phyloP scores from a whole-genome alignment of 2,888 invertebrate species.

The Dendrolimus pini region DNA sequence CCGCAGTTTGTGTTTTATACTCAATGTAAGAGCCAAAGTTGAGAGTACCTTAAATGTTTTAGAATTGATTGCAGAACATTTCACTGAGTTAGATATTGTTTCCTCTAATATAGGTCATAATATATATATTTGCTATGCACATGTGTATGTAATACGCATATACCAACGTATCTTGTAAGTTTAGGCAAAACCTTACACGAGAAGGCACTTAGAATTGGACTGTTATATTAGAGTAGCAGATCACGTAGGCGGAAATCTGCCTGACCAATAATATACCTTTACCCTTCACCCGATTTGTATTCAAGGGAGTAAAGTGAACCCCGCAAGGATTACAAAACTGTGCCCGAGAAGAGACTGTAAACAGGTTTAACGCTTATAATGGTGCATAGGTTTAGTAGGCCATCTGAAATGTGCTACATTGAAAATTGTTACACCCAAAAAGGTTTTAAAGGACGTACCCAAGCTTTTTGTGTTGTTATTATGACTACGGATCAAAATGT shows the following conservation, averaged over 20 bases:
- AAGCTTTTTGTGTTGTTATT: too few relatives aligned
- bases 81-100: too few relatives aligned
- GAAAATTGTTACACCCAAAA: background rate
- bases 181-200: constrained; percentile 23
- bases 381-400: constrained; percentile 12
- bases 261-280: constrained; percentile 59
- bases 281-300: constrained; percentile 54
- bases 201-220: constrained; percentile 46
- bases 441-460: too few relatives aligned
- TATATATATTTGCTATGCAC: too few relatives aligned
- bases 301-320: constrained; percentile 33
- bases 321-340: constrained; percentile 51
- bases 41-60: too few relatives aligned
- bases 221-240: constrained; percentile 39
- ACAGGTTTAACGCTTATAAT: constrained; percentile 47
- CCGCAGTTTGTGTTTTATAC: too few relatives aligned
- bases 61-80: too few relatives aligned
- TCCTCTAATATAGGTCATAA: too few relatives aligned
- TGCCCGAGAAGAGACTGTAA: constrained; percentile 44
- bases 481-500: too few relatives aligned
- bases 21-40: too few relatives aligned
- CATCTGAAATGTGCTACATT: background rate
- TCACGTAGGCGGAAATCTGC: constrained; percentile 57
- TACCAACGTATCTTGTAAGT: background rate
- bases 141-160: background rate